Evolutionary conservation across 1,140 invertebrate species (phyloP).

Genomic region (Geopemphigus sp.): DNA sequence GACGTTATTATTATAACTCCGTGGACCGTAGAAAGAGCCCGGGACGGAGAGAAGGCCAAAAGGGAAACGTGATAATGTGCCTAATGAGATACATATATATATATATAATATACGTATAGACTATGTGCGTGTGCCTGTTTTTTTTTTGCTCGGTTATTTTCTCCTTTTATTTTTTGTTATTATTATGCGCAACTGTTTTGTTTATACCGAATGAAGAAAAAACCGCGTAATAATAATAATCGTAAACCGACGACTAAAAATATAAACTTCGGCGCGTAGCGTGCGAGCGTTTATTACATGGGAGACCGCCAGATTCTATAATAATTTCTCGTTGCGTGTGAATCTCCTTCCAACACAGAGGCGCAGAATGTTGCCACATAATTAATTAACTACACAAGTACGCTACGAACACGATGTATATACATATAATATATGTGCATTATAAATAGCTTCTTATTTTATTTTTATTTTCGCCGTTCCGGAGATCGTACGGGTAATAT

Average conservation of each 20-base stretch:
- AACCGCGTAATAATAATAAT: constrained; percentile 24
- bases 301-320: constrained; percentile 29
- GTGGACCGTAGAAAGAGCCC: constrained; percentile 19
- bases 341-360: constrained; percentile 22
- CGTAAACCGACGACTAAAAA: constrained; percentile 24
- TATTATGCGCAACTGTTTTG: constrained; percentile 45
- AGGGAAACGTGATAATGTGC: constrained; percentile 48
- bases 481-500: too few relatives aligned
- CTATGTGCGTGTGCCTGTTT: not conserved
- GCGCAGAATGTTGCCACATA: constrained; percentile 37
- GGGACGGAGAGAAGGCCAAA: constrained; percentile 6
- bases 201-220: constrained; percentile 14
- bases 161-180: not conserved
- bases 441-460: constrained; percentile 29
- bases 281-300: constrained; percentile 1
- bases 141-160: constrained; percentile 3
- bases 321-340: constrained; percentile 36
- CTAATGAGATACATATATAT: constrained; percentile 44
- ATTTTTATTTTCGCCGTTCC: not conserved
- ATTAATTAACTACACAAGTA: constrained; percentile 28
- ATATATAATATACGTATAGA: not conserved
- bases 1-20: constrained; percentile 43
- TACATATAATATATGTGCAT: not conserved
- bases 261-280: not conserved
- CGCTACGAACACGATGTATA: not conserved